Evolutionary conservation across 1,140 invertebrate genomes (phyloP), one percentile per base, ranked within the genome.

Genomic region (Aphelenchoides fujianensis): DNA sequence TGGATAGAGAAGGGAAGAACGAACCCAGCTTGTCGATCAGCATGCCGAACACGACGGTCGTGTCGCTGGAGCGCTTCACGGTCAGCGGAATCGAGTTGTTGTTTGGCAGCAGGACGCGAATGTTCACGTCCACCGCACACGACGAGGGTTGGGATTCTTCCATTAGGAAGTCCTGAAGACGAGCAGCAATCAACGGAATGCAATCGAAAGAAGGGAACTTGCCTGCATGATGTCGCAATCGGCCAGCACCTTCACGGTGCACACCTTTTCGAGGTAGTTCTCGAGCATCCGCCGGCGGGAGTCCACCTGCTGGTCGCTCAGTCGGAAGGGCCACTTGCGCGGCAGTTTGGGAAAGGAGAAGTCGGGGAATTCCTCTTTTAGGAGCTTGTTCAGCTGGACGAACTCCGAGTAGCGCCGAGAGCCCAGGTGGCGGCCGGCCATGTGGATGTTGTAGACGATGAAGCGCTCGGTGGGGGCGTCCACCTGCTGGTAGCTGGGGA

Each of bases 331-430:
- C 93, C 95, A 98, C 88, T 98, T 99, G 62, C 94, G 94, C 0
- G 97, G 96, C 62, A 99, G 86, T 87, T 97, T 97, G 0, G 97
- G 96, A 85, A 98, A 98, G 85, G 90, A 92, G 85, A 97, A 98
- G 62, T 96, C 95, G 72, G 92, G 88, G 86, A 98, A 99, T 85
- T 98, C 95, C 84, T 93, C 92, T 85, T 95, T 95, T 55, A 98
- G 87, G 72, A 91, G 90, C 77, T 90, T 89, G 83, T 98, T 92
- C 61, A 98, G 85, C 69, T 91, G 91, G 16, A 92, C 90, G 85
- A 98, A 98, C 86, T 98, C 95, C 61, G 94, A 89, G 63, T 66
- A 66, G 30, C 96, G 88, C 57, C 95, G 87, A 34, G 94, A 97
- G 85, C 96, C 98, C 31, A 99, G 87, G 85, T 98, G 95, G 54